Evolutionary conservation across 1,140 invertebrate genomes (phyloP).

Genomic region (Ceratitis capitata): DNA sequence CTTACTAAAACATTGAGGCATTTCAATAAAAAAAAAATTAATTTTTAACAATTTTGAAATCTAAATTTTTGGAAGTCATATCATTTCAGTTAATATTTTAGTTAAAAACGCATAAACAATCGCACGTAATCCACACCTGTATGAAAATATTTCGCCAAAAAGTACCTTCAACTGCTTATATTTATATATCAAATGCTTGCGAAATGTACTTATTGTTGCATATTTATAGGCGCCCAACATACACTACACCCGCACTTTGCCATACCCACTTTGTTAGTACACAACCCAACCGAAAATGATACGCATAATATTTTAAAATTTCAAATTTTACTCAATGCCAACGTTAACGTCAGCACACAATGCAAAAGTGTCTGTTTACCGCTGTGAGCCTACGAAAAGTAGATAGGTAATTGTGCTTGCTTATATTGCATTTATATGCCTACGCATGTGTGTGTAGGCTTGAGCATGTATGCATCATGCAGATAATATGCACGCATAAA

Average conservation of each 20-base stretch:
- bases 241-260: not conserved
- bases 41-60: too few species aligned
- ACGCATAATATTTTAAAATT: slow-evolving; percentile 11
- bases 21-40: too few species aligned
- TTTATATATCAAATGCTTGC: too few species aligned
- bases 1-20: too few species aligned
- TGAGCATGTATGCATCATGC: not conserved
- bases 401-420: not conserved
- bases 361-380: not conserved
- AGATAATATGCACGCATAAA: slow-evolving; percentile 26
- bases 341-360: not conserved
- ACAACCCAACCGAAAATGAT: not conserved
- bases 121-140: too few species aligned
- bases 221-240: not conserved
- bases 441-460: not conserved
- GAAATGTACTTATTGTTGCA: not conserved
- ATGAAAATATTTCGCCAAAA: too few species aligned
- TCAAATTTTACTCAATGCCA: slow-evolving; percentile 4
- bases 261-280: not conserved
- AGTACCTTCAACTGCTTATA: too few species aligned
- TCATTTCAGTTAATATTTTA: too few species aligned
- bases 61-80: too few species aligned
- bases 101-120: too few species aligned
- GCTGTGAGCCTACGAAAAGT: not conserved
- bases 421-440: not conserved